Evolutionary conservation across 2,888 invertebrate genomes (phyloP).

Genomic region (Synanthedon andrenaeformis): DNA sequence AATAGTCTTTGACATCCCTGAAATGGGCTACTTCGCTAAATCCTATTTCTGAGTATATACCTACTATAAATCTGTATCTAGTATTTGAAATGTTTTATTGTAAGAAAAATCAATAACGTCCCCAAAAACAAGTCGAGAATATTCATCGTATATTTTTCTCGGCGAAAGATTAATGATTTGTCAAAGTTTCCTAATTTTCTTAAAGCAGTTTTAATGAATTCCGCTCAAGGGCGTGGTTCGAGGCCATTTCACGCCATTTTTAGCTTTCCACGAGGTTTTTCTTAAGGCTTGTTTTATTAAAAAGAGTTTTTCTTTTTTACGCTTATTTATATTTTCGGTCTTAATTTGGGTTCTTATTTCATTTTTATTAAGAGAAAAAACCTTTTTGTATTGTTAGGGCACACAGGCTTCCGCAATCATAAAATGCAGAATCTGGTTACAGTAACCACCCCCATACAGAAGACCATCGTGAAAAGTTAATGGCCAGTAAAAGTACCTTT

Average conservation of each 20-base stretch:
- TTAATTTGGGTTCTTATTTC: too few relatives aligned
- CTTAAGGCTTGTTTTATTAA: neutral
- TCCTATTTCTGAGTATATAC: too few relatives aligned
- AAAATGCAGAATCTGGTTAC: too few relatives aligned
- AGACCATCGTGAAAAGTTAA: too few relatives aligned
- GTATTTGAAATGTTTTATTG: neutral
- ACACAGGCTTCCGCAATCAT: too few relatives aligned
- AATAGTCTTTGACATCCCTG: too few relatives aligned
- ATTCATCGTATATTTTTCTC: conserved; percentile 16
- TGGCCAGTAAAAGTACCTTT: too few relatives aligned
- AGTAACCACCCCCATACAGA: too few relatives aligned
- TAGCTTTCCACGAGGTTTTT: conserved; percentile 6
- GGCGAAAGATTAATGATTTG: conserved; percentile 31
- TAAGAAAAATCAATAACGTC: neutral
- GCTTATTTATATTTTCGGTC: too few relatives aligned
- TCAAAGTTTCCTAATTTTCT: conserved; percentile 33
- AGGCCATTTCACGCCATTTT: conserved; percentile 3
- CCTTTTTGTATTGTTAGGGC: too few relatives aligned
- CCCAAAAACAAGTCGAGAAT: neutral
- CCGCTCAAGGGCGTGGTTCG: conserved; percentile 6
- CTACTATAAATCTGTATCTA: neutral
- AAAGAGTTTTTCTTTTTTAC: neutral
- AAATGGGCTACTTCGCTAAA: too few relatives aligned
- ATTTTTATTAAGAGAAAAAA: too few relatives aligned
- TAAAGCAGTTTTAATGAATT: conserved; percentile 27